These are phyloP conservation scores for Proteles cristata DNA, from an alignment of 2,113 vertebrate species.

Conservation along the genomic window DNA sequence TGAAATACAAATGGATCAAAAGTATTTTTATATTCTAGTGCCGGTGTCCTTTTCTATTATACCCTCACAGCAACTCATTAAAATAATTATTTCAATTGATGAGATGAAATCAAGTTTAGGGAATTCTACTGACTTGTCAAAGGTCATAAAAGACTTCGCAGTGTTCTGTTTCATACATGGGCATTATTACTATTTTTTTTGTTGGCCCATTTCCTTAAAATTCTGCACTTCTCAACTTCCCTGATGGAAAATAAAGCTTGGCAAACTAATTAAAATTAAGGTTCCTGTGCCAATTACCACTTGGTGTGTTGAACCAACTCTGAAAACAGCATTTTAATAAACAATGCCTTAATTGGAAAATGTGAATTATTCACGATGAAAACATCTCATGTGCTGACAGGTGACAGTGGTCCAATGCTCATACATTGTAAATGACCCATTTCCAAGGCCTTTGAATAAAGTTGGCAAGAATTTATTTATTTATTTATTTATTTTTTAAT, in stretches of 20 bases:
- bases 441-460: conserved; percentile 41
- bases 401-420: not conserved
- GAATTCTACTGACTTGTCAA: conserved; percentile 9
- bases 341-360: not conserved
- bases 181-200: not conserved
- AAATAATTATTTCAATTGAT: not conserved
- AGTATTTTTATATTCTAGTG: not conserved
- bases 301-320: not conserved
- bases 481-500: no score
- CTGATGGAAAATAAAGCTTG: not conserved
- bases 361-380: not conserved
- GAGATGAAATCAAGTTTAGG: not conserved
- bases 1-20: not conserved
- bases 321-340: not conserved
- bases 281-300: not conserved
- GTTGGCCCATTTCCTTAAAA: not conserved
- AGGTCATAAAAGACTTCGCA: not conserved
- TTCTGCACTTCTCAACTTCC: not conserved
- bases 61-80: not conserved
- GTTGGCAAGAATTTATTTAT: not conserved
- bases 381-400: not conserved
- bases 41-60: not conserved
- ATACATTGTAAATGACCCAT: not conserved
- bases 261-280: not conserved
- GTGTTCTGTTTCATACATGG: not conserved